Evolutionary conservation across 2,113 vertebrate species (phyloP).

Genomic region (Menidia beryllina): DNA sequence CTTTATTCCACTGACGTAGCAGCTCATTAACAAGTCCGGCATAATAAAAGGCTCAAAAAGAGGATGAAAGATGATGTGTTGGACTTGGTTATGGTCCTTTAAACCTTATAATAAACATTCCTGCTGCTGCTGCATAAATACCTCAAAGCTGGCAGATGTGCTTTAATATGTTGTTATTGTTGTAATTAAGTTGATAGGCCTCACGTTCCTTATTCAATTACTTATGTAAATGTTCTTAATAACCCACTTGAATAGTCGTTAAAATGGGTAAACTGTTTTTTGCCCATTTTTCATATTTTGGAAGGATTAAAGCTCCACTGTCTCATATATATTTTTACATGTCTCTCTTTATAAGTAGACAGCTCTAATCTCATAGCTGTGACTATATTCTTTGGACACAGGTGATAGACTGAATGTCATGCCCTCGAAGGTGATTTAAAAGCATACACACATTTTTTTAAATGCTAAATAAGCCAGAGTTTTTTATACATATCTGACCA

Average conservation of each 20-base stretch:
- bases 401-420: no score
- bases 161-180: constrained; percentile 11
- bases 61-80: constrained; percentile 24
- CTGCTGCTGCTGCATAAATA: constrained; percentile 14
- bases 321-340: no score
- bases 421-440: neutral
- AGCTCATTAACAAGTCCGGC: constrained; percentile 12
- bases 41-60: constrained; percentile 1
- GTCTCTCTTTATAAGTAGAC: no score
- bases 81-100: constrained; percentile 16
- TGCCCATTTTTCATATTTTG: no score
- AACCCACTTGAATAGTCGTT: neutral
- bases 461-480: neutral
- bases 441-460: neutral
- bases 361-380: no score
- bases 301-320: no score
- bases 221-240: constrained; percentile 2
- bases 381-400: no score
- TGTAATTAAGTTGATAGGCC: neutral
- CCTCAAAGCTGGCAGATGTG: constrained; percentile 15
- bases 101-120: constrained; percentile 25
- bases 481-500: neutral
- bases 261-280: no score
- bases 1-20: constrained; percentile 1
- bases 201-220: neutral